Base-by-base conservation (phyloP, 2,797 vertebrate species). In the Tapirus indicus region DNA sequence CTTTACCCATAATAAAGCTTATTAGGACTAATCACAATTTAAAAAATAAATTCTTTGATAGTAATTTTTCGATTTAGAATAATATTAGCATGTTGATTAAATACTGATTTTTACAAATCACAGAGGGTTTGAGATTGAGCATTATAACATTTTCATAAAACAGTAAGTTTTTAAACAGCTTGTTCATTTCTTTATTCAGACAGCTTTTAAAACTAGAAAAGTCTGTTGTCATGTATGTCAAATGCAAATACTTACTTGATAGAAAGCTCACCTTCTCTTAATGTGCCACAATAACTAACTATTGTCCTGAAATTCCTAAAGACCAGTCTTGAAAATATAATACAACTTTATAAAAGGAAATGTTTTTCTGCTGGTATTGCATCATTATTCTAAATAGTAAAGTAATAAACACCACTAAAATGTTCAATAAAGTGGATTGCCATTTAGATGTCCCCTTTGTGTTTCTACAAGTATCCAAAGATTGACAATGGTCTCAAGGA, bases 171-270 rank as follows among this genome's bases (percentile, higher is more conserved):
- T 71, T 35, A 68, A 72, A 54, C 29, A 83, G 4, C 7, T 52
- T 58, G n/a, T 66, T 79, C 10, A 62, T 71, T 94, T 68, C 20
- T 78, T 71, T 71, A 79, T 75, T 89, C 23, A 88, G 38, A 20
- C 8, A 88, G 3, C 41, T 96, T 6, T 60, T 75, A 72, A 77
- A 93, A 54, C 56, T 32, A 14, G 4, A 90, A 60, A 91, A 86
- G 1, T 78, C 32, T 77, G 2, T 69, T 83, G 13, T 86, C 25
- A 54, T 29, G 7, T 56, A 38, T 62, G 16, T 71, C 74, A 87
- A 62, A 4, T 68, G 72, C 41, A 87, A 94, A 77, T 93, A 89
- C 12, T 94, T 95, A 94, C 52, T 77, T 88, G 52, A 64, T 27
- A 47, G 11, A 68, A 66, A 74, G 88, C 6, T 32, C 41, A 69